Evolutionary conservation across 1,140 invertebrate species (phyloP), one percentile per base, ranked within the genome.

Genomic region (Pachyrhynchus sulphureomaculatus): DNA sequence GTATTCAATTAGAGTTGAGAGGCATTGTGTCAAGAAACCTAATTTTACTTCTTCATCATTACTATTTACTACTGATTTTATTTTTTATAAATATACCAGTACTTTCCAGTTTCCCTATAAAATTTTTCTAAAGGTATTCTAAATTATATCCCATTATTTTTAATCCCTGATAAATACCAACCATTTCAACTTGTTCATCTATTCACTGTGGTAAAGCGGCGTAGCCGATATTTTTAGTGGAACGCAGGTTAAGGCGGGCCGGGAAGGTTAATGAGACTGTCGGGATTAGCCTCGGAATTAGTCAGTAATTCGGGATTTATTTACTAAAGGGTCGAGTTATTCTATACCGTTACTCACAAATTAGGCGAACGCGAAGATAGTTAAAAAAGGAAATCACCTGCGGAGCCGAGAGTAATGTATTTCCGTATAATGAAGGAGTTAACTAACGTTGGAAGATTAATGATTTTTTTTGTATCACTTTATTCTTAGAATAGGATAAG

Each of bases 221-320:
- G 49, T 52, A 33, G 49, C 33, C 49, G 33, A 18, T 33, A 52
- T 52, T 52, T 52, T 52, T 52, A 10, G 13, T 33, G 29, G 18
- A 37, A 36, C 32, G 8, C 15, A 32, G 20, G 49, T 32, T 52
- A 36, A 39, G 29, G 47, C 20, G 26, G 32, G 32, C 15, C 29
- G 18, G 47, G 34, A 52, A 33, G 49, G 49, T 52, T 52, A 52
- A 52, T 33, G 33, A 20, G 49, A 52, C 32, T 52, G 49, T 37
- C 49, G 49, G 49, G 34, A 52, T 52, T 52, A 52, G 29, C 24
- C 29, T 24, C 45, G n/a, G 23, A 48, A 48, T 48, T 48, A 48
- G 45, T 32, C 45, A 26, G 45, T 26, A 48, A 52, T 52, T 52
- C 49, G 49, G 49, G 49, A 52, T 52, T 52, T 52, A 52, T 52